A percentile compares a stretch with the other conserved stretches of the same genome.
These are phyloP conservation scores for Empis livida DNA, from an alignment of 2,888 invertebrate genomes.

Conservation along the genomic window DNA sequence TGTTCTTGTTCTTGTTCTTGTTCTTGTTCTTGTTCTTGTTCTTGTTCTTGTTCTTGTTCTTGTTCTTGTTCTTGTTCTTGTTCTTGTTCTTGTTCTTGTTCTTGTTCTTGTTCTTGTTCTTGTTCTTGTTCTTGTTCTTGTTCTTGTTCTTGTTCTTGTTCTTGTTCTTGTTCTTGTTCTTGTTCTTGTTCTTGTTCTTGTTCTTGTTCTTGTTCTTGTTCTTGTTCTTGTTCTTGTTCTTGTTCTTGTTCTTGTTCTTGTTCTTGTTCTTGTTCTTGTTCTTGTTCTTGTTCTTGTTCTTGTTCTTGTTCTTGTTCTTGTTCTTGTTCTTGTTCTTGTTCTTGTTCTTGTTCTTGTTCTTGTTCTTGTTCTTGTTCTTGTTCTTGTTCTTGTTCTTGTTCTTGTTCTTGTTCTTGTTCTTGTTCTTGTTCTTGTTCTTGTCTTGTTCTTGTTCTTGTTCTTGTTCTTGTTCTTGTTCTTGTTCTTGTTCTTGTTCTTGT, in stretches of 20 bases:
- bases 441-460: too few species aligned
- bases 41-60: neutral
- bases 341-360: too few species aligned
- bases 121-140: constrained; percentile 18
- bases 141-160: constrained; percentile 13
- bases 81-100: constrained; percentile 29
- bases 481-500: too few species aligned
- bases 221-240: constrained; percentile 1
- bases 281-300: too few species aligned
- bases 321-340: too few species aligned
- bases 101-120: constrained; percentile 21
- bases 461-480: too few species aligned
- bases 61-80: constrained; percentile 13
- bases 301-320: too few species aligned
- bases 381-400: too few species aligned
- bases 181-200: constrained; percentile 5
- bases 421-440: too few species aligned
- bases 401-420: too few species aligned
- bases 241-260: constrained; percentile 9
- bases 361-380: too few species aligned
- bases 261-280: too few species aligned
- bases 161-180: constrained; percentile 5
- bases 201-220: neutral
- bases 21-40: neutral
- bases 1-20: neutral